Percentiles rank a stretch among this genome's conserved stretches.
These are phyloP conservation scores for Smutsia temminckii DNA, from an alignment of 2,797 vertebrate species.

Conservation along the genomic window DNA sequence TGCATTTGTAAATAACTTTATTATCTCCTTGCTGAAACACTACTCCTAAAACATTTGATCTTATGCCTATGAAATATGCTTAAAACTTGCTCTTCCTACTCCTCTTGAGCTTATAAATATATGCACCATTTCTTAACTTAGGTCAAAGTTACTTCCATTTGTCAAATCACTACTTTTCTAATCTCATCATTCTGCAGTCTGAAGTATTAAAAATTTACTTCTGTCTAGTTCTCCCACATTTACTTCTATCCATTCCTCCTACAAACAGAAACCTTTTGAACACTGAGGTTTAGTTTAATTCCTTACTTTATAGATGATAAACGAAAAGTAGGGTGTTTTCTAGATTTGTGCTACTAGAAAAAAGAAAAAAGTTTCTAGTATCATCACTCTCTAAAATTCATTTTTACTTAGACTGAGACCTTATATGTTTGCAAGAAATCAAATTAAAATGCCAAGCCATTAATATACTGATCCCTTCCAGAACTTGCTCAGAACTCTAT, in stretches of 20 bases:
- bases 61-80: conserved; percentile 1
- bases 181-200: not conserved
- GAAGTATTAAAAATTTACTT: conserved; percentile 47
- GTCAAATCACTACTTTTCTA: conserved; percentile 41
- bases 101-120: conserved; percentile 32
- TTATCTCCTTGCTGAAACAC: not conserved
- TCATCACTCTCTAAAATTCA: conserved; percentile 34
- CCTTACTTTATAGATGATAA: not conserved
- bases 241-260: not conserved
- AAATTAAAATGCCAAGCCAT: conserved; percentile 25
- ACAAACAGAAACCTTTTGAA: conserved; percentile 39
- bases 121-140: conserved; percentile 13
- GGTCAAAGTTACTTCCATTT: conserved; percentile 39
- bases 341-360: conserved; percentile 2
- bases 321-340: not conserved
- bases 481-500: conserved; percentile 1
- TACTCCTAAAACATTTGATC: not conserved
- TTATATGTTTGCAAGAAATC: conserved; percentile 36
- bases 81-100: conserved; percentile 4
- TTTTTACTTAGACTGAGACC: conserved; percentile 16
- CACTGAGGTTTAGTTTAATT: conserved; percentile 33
- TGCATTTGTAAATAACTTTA: not conserved
- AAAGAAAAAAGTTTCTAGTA: not conserved
- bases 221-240: not conserved
- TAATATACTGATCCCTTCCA: not conserved